Conservation (phyloP, 2,113 vertebrate species). For the Serinus canaria region DNA sequence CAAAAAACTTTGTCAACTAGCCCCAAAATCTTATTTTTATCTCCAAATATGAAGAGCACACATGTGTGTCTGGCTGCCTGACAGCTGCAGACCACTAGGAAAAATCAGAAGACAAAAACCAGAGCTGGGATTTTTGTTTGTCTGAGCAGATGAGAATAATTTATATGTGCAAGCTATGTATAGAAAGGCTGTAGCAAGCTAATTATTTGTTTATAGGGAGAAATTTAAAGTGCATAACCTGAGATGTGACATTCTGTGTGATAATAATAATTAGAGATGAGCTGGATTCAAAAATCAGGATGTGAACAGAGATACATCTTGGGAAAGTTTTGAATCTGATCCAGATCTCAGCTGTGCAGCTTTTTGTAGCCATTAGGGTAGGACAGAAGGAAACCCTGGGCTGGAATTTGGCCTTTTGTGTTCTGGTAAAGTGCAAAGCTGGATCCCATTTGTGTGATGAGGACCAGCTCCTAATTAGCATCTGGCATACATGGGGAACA, state of each 20-base stretch:
- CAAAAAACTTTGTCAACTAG: not conserved
- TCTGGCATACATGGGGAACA: not conserved
- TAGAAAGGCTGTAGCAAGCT: constrained; percentile 33
- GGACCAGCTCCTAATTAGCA: not conserved
- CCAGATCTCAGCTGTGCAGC: constrained; percentile 7
- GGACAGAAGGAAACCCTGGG: not conserved
- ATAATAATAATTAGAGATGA: constrained; percentile 51
- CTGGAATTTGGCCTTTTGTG: not conserved
- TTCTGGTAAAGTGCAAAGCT: not conserved
- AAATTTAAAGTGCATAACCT: constrained; percentile 62
- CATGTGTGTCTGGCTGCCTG: not conserved
- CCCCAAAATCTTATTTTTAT: constrained; percentile 27
- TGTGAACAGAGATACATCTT: not conserved
- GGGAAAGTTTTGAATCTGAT: constrained; percentile 6
- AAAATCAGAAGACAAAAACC: constrained; percentile 26
- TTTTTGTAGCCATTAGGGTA: not conserved
- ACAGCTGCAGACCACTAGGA: constrained; percentile 36
- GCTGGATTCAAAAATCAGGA: constrained; percentile 27
- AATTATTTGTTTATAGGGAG: constrained; percentile 66
- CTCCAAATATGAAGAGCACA: not conserved
- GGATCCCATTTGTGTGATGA: not conserved
- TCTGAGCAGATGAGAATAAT: constrained; percentile 42
- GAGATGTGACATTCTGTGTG: constrained; percentile 37
- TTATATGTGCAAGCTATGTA: constrained; percentile 40
- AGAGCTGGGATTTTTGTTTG: constrained; percentile 39